These are phyloP conservation scores for Anguilla marmorata DNA, from an alignment of 2,797 vertebrate species.

Conservation along the genomic window DNA sequence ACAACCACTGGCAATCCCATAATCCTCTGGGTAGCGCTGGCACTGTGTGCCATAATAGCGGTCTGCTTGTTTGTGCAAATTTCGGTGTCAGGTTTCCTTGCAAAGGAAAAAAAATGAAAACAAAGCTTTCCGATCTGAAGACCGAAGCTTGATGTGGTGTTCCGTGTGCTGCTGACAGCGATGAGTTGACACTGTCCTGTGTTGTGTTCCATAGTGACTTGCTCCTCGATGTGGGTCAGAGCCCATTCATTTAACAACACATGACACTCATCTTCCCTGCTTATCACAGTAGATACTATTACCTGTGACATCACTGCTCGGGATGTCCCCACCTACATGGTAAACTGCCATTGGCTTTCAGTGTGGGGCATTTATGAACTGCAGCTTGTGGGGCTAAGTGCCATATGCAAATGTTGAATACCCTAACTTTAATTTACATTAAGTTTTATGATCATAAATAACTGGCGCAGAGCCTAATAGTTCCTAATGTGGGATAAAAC, in stretches of 20 bases:
- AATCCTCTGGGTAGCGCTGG: neutral
- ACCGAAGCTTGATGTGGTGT: neutral
- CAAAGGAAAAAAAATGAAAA: neutral
- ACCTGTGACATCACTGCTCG: neutral
- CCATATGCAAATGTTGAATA: neutral
- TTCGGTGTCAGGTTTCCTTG: neutral
- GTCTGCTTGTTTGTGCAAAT: neutral
- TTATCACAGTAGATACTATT: slow-evolving; percentile 13
- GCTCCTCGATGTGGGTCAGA: neutral
- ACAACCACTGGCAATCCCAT: neutral
- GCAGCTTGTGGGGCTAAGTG: neutral
- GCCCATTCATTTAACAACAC: neutral
- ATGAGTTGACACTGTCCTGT: slow-evolving; percentile 36
- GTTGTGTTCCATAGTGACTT: slow-evolving; percentile 32
- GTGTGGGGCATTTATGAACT: neutral
- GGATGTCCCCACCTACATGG: neutral
- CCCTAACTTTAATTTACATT: neutral
- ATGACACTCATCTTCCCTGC: neutral
- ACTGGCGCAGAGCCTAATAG: too few species aligned
- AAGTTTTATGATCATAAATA: neutral
- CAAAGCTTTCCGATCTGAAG: neutral
- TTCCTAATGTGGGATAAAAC: neutral
- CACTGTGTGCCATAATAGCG: neutral
- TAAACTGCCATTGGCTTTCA: neutral
- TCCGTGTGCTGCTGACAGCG: slow-evolving; percentile 28